These are phyloP conservation scores for Amyelois transitella DNA, from an alignment of 1,140 invertebrate genomes.

Conservation along the genomic window DNA sequence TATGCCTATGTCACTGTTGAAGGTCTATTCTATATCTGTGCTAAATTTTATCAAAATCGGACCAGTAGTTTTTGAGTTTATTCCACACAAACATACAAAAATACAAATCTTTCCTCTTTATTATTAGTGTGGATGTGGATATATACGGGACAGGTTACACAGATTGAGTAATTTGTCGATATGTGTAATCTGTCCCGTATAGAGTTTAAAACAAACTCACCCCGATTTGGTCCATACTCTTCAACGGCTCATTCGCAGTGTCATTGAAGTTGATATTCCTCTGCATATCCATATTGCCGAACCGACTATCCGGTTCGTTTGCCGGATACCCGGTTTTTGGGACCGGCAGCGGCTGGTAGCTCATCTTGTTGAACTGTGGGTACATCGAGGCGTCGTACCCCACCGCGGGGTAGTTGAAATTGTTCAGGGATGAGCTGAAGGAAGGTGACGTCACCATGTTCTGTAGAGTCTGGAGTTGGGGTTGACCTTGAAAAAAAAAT, in stretches of 20 bases:
- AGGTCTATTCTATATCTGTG: too few species aligned
- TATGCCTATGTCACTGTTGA: too few species aligned
- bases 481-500: conserved; percentile 28
- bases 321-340: conserved; percentile 34
- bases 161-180: too few species aligned
- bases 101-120: too few species aligned
- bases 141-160: too few species aligned
- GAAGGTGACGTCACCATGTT: conserved; percentile 45
- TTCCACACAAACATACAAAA: too few species aligned
- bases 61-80: too few species aligned
- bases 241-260: conserved; percentile 17
- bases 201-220: conserved; percentile 23
- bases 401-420: conserved; percentile 36
- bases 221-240: conserved; percentile 31
- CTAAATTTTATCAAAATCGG: too few species aligned
- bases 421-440: conserved; percentile 39
- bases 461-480: conserved; percentile 41
- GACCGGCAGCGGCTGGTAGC: conserved; percentile 35
- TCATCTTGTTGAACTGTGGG: conserved; percentile 52
- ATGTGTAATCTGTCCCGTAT: too few species aligned
- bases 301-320: conserved; percentile 18
- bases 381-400: conserved; percentile 60
- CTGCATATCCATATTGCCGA: conserved; percentile 24
- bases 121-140: too few species aligned
- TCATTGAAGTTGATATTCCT: conserved; percentile 37